Evolutionary conservation across 2,113 vertebrate genomes (phyloP).

Genomic region (Tragulus kanchil): DNA sequence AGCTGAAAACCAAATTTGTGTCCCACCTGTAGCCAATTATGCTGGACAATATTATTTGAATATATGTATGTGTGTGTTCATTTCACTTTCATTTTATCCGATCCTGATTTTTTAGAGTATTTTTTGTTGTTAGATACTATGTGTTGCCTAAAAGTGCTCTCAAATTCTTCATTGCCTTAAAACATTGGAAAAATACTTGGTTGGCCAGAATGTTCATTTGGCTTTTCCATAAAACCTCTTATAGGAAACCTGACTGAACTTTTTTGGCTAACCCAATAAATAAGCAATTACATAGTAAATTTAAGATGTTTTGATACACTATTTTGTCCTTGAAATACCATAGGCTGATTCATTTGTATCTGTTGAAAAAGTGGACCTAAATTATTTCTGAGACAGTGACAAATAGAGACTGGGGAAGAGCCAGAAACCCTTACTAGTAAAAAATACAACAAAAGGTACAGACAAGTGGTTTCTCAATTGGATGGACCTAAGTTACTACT

Average conservation of each 20-base stretch:
- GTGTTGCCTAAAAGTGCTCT: neutral
- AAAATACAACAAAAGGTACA: neutral
- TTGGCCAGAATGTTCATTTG: neutral
- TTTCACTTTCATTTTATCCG: neutral
- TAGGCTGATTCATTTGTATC: neutral
- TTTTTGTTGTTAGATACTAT: neutral
- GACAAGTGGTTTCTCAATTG: neutral
- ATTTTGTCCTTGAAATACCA: neutral
- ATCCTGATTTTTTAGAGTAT: neutral
- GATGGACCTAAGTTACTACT: neutral
- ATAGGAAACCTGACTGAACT: neutral
- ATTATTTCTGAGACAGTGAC: neutral
- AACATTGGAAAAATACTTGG: neutral
- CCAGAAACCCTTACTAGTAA: neutral
- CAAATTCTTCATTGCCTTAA: conserved; percentile 48
- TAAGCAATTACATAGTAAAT: neutral
- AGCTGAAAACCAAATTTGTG: neutral
- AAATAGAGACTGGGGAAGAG: neutral
- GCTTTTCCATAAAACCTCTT: neutral
- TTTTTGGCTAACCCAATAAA: neutral
- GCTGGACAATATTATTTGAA: neutral
- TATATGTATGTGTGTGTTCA: neutral
- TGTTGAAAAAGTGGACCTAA: neutral
- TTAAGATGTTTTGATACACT: neutral
- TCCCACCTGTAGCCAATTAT: neutral